Base-by-base conservation (phyloP, 2,797 vertebrate species). In the Coranthus polyacanthus region DNA sequence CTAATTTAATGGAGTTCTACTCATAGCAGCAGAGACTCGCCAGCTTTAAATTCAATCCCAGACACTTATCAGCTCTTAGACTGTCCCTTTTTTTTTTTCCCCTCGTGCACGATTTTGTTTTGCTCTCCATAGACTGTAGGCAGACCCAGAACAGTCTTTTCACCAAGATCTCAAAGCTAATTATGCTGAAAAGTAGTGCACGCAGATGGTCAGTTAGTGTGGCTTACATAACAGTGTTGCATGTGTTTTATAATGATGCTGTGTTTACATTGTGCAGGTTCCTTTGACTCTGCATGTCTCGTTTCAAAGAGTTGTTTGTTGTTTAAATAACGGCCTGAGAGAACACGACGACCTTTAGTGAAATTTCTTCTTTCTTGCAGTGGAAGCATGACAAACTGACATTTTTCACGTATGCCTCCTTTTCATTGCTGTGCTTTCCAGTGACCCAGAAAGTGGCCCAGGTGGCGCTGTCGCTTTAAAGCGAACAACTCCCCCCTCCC, bases 201-300 rank as follows among this genome's bases (percentile, higher is more conserved):
- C 67, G 61, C 89, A 88, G 87, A 84, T 85, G 86, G 80, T 34
- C 58, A 22, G 16, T 41, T 51, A 53, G 59, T 2, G 43, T 29
- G 60, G 61, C 78, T 92, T 93, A 91, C 85, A 54, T 91, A 92
- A 92, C 68, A 20, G 57, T 26, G 42, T 80, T 81, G 56, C 58
- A 59, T 79, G 71, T 42, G 59, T 80, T 57, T 75, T 24, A 21
- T 63, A 57, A 51, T 66, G 72, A 44, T 51, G 8, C 20, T 53
- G 71, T 85, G 85, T 88, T 88, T 83, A 83, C 75, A 38, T 21
- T 38, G 52, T 42, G 60, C 63, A 17, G 49, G 44, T 46, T 46
- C 18, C 36, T 44, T 50, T 57, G 43, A 5, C 43, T 55, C 59
- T 11, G 53, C 56, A 37, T 6, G 12, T 17, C 50, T 50, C n/a